Evolutionary conservation across 2,888 invertebrate genomes (phyloP).

Genomic region (Itoplectis maculator): DNA sequence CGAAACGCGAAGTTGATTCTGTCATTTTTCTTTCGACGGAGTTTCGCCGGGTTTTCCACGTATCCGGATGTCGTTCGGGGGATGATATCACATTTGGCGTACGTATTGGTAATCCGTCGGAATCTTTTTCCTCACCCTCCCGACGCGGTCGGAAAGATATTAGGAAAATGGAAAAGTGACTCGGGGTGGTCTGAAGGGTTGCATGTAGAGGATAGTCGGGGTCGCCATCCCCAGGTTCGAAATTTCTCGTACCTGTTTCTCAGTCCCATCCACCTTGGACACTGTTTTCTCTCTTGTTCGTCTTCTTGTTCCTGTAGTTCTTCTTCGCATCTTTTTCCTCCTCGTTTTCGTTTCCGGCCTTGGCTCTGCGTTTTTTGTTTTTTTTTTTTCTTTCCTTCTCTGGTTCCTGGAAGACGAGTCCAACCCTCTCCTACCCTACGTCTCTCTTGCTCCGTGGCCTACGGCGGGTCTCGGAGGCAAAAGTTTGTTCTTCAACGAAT

Average conservation of each 20-base stretch:
- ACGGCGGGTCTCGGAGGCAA: conserved; percentile 54
- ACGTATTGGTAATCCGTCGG: conserved; percentile 4
- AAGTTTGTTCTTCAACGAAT: conserved; percentile 68
- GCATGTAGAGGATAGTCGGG: conserved; percentile 50
- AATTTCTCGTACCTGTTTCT: conserved; percentile 52
- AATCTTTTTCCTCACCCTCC: conserved; percentile 13
- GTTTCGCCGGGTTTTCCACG: background rate
- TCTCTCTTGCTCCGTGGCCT: conserved; percentile 31
- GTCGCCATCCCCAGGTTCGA: conserved; percentile 50
- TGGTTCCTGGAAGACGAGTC: conserved; percentile 49
- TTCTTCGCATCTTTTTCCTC: conserved; percentile 43
- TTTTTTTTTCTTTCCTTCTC: conserved; percentile 27
- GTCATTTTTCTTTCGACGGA: background rate
- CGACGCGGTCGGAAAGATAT: conserved; percentile 37
- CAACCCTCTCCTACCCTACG: no score
- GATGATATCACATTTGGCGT: conserved; percentile 12
- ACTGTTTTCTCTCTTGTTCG: conserved; percentile 42
- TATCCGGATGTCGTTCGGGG: no score
- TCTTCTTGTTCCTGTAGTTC: conserved; percentile 18
- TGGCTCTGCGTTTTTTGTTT: conserved; percentile 3
- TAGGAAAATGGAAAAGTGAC: conserved; percentile 65
- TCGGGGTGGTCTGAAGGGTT: conserved; percentile 33
- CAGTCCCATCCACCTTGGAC: conserved; percentile 31
- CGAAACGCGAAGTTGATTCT: conserved; percentile 1
- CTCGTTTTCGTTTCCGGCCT: conserved; percentile 16